phyloP scores from a whole-genome alignment of 2,797 vertebrate genomes.

The Halcyon chelicuti region DNA sequence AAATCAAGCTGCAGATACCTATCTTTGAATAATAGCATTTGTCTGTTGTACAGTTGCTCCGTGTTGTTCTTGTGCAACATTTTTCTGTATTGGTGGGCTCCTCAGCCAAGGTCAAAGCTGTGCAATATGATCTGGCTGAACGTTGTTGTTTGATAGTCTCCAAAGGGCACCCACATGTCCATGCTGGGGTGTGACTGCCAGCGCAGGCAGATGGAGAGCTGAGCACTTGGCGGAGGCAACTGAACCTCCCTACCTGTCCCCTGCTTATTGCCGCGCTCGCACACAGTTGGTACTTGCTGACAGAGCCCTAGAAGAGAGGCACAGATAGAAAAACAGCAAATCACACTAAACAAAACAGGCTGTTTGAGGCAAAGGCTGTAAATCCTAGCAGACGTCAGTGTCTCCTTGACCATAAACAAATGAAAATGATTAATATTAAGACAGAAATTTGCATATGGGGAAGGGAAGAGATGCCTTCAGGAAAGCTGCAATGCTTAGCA shows the following conservation, averaged over 20 bases:
- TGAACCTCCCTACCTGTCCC: fast-evolving
- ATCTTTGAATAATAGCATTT: neutral
- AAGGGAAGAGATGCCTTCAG: neutral
- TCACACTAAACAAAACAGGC: neutral
- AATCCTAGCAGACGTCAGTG: neutral
- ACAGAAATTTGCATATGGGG: neutral
- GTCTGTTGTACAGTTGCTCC: neutral
- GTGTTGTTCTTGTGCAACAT: fast-evolving
- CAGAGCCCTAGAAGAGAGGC: neutral
- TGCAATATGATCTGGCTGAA: fast-evolving
- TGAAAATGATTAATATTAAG: neutral
- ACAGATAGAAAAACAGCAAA: neutral
- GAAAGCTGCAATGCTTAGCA: neutral
- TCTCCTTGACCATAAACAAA: neutral
- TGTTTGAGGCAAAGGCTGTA: neutral
- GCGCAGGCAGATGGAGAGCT: fast-evolving
- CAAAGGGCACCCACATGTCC: neutral
- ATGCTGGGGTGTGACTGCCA: fast-evolving
- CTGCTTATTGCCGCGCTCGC: neutral
- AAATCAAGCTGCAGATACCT: neutral
- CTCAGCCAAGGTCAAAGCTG: neutral
- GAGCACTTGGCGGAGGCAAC: neutral
- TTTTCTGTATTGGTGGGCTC: neutral
- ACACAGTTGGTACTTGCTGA: fast-evolving
- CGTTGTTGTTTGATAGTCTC: neutral